Percentiles rank a stretch among this genome's conserved stretches.
phyloP scores from a whole-genome alignment of 2,797 vertebrate species.

The Enteromius unitaeniatus region DNA sequence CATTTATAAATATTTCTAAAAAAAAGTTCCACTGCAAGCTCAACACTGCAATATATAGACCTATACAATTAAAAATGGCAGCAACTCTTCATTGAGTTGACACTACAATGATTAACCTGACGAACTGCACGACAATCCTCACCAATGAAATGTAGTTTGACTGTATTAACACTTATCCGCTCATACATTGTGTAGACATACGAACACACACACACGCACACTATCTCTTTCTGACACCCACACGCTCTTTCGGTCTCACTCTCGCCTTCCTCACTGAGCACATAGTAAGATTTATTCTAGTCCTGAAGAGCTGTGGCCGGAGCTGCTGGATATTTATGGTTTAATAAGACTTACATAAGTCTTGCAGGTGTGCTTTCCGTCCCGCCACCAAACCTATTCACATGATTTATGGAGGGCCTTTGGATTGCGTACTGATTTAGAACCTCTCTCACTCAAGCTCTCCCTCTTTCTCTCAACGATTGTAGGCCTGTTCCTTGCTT shows the following conservation, averaged over 20 bases:
- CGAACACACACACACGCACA: slow-evolving; percentile 28
- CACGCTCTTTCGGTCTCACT: slow-evolving; percentile 38
- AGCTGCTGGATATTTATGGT: slow-evolving; percentile 84
- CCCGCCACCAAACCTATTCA: slow-evolving; percentile 81
- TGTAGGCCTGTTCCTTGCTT: slow-evolving; percentile 44
- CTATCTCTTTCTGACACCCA: slow-evolving; percentile 55
- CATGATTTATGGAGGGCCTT: slow-evolving; percentile 83
- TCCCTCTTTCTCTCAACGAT: slow-evolving; percentile 68
- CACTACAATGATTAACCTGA: slow-evolving; percentile 58
- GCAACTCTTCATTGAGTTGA: slow-evolving; percentile 62
- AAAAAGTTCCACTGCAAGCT: slow-evolving; percentile 14
- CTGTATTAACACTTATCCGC: slow-evolving; percentile 46
- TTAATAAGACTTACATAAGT: slow-evolving; percentile 91
- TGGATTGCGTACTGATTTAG: slow-evolving; percentile 86
- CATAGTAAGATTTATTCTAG: slow-evolving; percentile 79
- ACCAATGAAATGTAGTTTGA: slow-evolving; percentile 42
- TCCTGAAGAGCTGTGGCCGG: slow-evolving; percentile 74
- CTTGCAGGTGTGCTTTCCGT: slow-evolving; percentile 88
- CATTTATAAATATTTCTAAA: neutral
- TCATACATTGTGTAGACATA: slow-evolving; percentile 27
- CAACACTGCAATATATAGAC: slow-evolving; percentile 8
- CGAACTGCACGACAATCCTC: slow-evolving; percentile 21
- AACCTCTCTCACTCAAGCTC: slow-evolving; percentile 75
- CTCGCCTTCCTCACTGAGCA: slow-evolving; percentile 66
- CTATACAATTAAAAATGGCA: slow-evolving; percentile 37